Conservation (phyloP, 2,888 invertebrate species). For the Lithophane socia region DNA sequence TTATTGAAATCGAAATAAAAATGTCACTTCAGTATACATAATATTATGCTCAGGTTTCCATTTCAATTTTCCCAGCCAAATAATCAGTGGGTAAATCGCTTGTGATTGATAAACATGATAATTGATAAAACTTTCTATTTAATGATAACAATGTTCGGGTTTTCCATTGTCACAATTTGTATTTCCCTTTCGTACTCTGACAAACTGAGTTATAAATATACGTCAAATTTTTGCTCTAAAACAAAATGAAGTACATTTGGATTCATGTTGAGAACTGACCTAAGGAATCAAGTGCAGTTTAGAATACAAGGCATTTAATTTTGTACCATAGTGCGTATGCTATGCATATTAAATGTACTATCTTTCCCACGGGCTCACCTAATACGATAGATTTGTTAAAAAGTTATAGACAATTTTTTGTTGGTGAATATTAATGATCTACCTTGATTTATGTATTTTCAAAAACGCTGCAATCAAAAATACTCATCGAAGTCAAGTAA, state of each 20-base stretch:
- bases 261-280: conserved; percentile 26
- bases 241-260: conserved; percentile 21
- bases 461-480: conserved; percentile 9
- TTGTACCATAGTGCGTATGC: background rate
- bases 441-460: conserved; percentile 15
- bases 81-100: background rate
- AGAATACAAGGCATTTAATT: conserved; percentile 21
- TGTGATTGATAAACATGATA: background rate
- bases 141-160: conserved; percentile 2
- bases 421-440: background rate
- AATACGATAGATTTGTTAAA: conserved; percentile 18
- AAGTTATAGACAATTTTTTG: background rate
- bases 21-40: background rate
- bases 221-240: background rate
- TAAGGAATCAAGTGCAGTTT: conserved; percentile 9
- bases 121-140: background rate
- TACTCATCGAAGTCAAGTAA: conserved; percentile 2
- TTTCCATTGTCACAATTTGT: conserved; percentile 1
- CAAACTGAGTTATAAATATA: background rate
- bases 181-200: background rate
- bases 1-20: background rate
- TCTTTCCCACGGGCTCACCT: conserved; percentile 49
- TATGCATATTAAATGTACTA: conserved; percentile 7
- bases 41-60: too few relatives aligned
- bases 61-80: background rate